These are phyloP conservation scores for Druon quercuslanigerum DNA, from an alignment of 1,140 invertebrate species.

Conservation along the genomic window DNA sequence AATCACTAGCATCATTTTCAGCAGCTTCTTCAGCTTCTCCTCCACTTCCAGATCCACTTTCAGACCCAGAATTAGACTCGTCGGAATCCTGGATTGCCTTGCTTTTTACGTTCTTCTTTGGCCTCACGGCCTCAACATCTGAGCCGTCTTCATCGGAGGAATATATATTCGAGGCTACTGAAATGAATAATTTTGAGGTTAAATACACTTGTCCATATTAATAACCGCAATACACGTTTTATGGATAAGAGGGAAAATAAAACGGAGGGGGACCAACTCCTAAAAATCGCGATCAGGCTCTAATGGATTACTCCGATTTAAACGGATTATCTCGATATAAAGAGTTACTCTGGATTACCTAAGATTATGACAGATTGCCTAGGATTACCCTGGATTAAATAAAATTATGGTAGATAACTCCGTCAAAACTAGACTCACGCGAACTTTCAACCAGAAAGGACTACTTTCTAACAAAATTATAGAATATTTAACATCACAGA, in stretches of 20 bases:
- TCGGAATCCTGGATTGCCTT: conserved; percentile 91
- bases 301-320: too few species aligned
- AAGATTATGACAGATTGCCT: too few species aligned
- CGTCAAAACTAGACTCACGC: too few species aligned
- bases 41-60: conserved; percentile 65
- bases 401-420: too few species aligned
- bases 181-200: conserved; percentile 51
- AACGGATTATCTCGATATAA: too few species aligned
- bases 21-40: conserved; percentile 61
- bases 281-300: too few species aligned
- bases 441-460: too few species aligned
- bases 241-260: background rate
- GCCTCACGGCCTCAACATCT: conserved; percentile 87
- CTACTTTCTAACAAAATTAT: too few species aligned
- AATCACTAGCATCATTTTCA: conserved; percentile 57
- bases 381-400: too few species aligned
- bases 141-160: conserved; percentile 94
- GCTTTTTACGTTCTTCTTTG: conserved; percentile 85
- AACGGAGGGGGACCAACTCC: too few species aligned
- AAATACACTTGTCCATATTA: conserved; percentile 34
- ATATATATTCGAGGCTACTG: conserved; percentile 86
- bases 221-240: background rate
- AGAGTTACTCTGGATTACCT: too few species aligned
- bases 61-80: conserved; percentile 73
- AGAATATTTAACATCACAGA: too few species aligned